Conservation (phyloP, 2,113 vertebrate genomes). For the Pteronura brasiliensis region DNA sequence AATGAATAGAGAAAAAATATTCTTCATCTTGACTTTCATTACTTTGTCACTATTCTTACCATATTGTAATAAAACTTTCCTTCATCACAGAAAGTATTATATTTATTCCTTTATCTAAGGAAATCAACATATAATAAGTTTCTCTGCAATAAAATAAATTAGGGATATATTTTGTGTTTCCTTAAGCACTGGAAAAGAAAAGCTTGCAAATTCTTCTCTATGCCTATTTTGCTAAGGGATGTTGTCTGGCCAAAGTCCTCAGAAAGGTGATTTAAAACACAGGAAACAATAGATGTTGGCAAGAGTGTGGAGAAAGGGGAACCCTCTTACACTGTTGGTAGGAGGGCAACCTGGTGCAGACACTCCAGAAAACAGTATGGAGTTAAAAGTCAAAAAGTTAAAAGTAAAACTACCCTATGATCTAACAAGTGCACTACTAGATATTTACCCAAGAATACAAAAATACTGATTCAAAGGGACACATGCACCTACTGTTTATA, state of each 20-base stretch:
- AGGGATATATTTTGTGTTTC: not conserved
- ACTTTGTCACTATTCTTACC: not conserved
- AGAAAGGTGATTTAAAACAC: not conserved
- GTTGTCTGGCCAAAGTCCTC: not conserved
- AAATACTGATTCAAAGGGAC: not conserved
- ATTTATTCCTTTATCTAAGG: slow-evolving; percentile 37
- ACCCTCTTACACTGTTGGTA: not conserved
- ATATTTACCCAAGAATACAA: not conserved
- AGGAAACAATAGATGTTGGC: not conserved
- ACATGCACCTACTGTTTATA: not conserved
- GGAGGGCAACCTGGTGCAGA: not conserved
- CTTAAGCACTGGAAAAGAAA: not conserved
- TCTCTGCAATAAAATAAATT: not conserved
- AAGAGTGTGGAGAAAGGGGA: not conserved
- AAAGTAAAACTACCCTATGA: not conserved
- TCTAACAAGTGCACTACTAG: not conserved
- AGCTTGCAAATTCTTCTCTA: not conserved
- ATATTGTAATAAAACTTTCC: not conserved
- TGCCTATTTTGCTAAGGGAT: not conserved
- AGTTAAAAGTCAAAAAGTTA: not conserved
- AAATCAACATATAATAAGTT: slow-evolving; percentile 7
- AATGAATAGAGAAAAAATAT: not conserved
- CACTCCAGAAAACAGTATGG: not conserved
- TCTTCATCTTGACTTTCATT: not conserved
- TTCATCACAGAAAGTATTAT: not conserved